Evolutionary conservation across 2,797 vertebrate species (phyloP), one percentile per base, ranked within the genome.

Genomic region (Enoplosus armatus): DNA sequence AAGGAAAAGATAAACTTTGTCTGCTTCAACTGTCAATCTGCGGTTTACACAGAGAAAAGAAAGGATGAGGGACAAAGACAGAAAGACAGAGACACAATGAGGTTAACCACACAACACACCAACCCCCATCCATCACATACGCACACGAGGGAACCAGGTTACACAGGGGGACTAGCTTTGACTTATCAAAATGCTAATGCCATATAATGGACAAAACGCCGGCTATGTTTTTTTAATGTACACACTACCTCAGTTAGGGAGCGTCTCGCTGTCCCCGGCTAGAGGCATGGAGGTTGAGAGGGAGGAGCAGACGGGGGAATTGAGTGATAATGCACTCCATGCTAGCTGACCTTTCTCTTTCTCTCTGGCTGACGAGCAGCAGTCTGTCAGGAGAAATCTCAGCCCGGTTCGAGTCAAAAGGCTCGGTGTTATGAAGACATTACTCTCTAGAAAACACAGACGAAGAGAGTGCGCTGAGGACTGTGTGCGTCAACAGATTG

Each of bases 281-380:
- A 0, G 35, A 15, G 22, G 55, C 2, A 2, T 41, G 37, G 41
- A 31, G 3, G 51, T 31, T 43, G 56, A 9, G 37, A 59, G n/a
- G 43, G 15, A 24, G 60, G 31, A 33, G 72, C 37, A 35, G 62
- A 67, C 0, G 24, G 35, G 24, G 72, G 80, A 80, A 82, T 50
- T 72, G 74, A 84, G 58, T 48, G 72, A 87, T 88, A 62, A 85
- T 77, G 31, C 41, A 4, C 55, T 84, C 51, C 7, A 1, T 18
- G 68, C 54, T 8, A 53, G 70, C 66, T 90, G 90, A 93, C 87
- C 89, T 89, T 90, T 89, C 64, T 69, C 31, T 65, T 61, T 65
- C 50, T 69, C 41, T 50, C 60, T 22, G 58, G 29, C 73, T 85
- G 83, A 73, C 66, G 31, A 72, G 77, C 27, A 77, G 55, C 29